These are phyloP conservation scores for Karalla daura DNA, from an alignment of 2,797 vertebrate species.

Conservation along the genomic window DNA sequence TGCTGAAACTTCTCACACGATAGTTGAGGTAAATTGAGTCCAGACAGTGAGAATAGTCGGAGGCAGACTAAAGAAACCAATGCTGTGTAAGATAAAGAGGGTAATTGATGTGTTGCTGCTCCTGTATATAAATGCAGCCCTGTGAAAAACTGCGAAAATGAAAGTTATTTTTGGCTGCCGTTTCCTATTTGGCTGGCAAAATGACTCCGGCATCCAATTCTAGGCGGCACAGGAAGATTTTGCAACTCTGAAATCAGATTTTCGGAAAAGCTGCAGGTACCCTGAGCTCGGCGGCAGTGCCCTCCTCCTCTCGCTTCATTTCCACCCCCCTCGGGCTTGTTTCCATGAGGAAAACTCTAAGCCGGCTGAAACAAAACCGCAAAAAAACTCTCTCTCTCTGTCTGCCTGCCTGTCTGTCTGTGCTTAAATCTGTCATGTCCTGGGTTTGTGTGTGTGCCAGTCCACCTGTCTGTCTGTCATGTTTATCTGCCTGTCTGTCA, in stretches of 20 bases:
- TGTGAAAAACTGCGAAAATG: neutral
- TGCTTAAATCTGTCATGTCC: constrained; percentile 55
- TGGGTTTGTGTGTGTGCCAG: constrained; percentile 37
- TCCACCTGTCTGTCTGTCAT: constrained; percentile 50
- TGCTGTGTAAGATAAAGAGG: neutral
- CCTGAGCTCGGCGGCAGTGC: neutral
- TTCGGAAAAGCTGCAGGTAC: constrained; percentile 3
- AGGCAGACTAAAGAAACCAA: neutral
- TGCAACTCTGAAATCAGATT: constrained; percentile 26
- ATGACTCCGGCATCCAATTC: neutral
- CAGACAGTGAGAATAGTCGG: neutral
- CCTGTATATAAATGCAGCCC: neutral
- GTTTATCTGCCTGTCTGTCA: constrained; percentile 56
- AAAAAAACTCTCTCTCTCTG: constrained; percentile 39
- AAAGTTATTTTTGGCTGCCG: neutral
- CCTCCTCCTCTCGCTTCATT: neutral
- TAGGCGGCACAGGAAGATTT: neutral
- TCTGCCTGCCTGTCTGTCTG: constrained; percentile 55
- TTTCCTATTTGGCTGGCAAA: constrained; percentile 4
- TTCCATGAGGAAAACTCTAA: constrained; percentile 41
- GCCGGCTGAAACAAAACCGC: constrained; percentile 28
- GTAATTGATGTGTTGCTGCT: neutral
- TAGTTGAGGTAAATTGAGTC: neutral
- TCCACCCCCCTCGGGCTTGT: constrained; percentile 16
- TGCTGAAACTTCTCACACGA: neutral